Conservation (phyloP, 2,888 invertebrate genomes). For the Magallana nippona region DNA sequence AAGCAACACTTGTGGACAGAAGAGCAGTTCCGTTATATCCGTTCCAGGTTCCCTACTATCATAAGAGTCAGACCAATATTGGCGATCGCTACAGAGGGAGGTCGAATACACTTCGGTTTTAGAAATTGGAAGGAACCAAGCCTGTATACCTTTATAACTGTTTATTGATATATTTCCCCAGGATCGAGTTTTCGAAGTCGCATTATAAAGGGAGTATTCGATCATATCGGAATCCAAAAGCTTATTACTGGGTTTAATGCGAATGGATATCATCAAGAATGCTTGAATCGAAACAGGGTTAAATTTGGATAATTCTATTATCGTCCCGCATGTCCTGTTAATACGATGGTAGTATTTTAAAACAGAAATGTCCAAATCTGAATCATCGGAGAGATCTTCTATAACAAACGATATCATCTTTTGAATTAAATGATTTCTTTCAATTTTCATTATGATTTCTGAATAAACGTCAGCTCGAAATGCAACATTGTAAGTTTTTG, state of each 20-base stretch:
- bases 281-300: not conserved
- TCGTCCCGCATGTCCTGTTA: not conserved
- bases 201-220: not conserved
- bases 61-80: not conserved
- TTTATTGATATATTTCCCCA: not conserved
- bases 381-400: not conserved
- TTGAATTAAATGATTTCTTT: not conserved
- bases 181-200: not conserved
- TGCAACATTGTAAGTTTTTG: not conserved
- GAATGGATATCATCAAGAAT: not conserved
- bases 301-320: not conserved
- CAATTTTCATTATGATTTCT: not conserved
- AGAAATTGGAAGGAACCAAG: constrained; percentile 3
- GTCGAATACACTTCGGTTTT: not conserved
- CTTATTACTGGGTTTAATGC: not conserved
- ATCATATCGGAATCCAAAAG: not conserved
- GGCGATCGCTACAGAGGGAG: no score
- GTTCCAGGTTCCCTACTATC: not conserved
- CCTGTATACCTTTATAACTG: not conserved
- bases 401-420: not conserved
- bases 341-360: not conserved
- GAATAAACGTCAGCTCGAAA: not conserved
- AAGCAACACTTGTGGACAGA: not conserved
- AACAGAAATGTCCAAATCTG: not conserved
- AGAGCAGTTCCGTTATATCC: not conserved